These are phyloP conservation scores for Hemaris fuciformis DNA, from an alignment of 2,888 invertebrate species.

Conservation along the genomic window DNA sequence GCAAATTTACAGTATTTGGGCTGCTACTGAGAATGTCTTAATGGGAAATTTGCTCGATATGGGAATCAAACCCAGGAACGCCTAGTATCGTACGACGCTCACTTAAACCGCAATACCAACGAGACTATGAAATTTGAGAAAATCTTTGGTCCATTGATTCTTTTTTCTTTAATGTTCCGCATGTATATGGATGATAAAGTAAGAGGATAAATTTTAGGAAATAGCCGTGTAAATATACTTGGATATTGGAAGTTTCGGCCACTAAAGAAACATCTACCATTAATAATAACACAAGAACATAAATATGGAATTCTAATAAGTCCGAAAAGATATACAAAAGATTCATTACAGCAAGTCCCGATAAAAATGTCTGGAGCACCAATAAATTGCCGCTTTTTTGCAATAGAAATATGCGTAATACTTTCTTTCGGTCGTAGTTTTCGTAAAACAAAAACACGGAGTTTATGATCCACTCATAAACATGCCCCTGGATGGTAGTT, in stretches of 20 bases:
- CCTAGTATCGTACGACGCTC: no score
- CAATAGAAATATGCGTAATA: constrained; percentile 6
- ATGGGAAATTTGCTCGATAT: no score
- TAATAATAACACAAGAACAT: background rate
- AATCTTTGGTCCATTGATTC: no score
- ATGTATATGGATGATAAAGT: no score
- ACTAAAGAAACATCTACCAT: background rate
- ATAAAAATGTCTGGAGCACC: constrained; percentile 7
- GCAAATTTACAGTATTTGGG: no score
- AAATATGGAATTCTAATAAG: background rate
- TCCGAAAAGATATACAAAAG: constrained; percentile 1
- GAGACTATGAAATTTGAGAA: no score
- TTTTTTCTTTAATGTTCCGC: no score
- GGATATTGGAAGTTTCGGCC: background rate
- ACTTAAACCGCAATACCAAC: no score
- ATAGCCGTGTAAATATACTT: background rate
- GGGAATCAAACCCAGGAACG: no score
- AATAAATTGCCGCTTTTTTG: constrained; percentile 3
- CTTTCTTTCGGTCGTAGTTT: background rate
- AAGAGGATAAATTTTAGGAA: no score
- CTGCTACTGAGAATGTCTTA: no score
- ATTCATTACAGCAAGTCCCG: background rate
- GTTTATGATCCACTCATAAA: constrained; percentile 9
- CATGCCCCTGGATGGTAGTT: background rate
- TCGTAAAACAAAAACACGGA: constrained; percentile 8